Evolutionary conservation across 2,113 vertebrate genomes (phyloP).

Genomic region (Myanophis thanlyinensis): DNA sequence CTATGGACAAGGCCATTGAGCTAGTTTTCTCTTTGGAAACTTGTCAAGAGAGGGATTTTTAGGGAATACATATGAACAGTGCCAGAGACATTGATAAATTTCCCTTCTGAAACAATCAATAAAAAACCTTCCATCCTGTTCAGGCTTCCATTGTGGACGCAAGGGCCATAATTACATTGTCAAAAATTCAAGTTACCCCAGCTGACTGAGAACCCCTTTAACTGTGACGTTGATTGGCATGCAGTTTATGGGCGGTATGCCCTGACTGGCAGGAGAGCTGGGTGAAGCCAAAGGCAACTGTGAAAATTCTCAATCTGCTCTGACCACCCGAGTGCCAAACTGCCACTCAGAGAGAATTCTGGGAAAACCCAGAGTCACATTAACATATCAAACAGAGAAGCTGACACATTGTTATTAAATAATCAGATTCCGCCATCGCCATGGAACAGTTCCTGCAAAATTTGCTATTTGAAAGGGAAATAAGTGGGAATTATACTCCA

Average conservation of each 20-base stretch:
- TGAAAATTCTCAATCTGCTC: conserved; percentile 72
- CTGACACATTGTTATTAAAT: conserved; percentile 69
- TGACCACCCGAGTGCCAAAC: conserved; percentile 69
- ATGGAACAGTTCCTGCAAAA: conserved; percentile 48
- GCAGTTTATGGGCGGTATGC: conserved; percentile 67
- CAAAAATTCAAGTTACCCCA: conserved; percentile 78
- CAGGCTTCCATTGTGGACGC: conserved; percentile 74
- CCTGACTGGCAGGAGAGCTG: conserved; percentile 79
- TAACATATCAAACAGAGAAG: conserved; percentile 75
- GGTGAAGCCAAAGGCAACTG: conserved; percentile 70
- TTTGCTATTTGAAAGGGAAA: conserved; percentile 30
- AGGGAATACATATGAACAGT: conserved; percentile 75
- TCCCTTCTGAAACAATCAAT: conserved; percentile 89
- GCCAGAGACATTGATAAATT: conserved; percentile 95
- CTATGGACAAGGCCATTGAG: conserved; percentile 65
- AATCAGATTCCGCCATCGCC: conserved; percentile 49
- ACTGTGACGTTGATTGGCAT: conserved; percentile 80
- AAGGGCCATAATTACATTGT: conserved; percentile 95
- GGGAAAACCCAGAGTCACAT: conserved; percentile 71
- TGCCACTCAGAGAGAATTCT: conserved; percentile 59
- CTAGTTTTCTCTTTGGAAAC: conserved; percentile 57
- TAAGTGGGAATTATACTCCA: conserved; percentile 25
- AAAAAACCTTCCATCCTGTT: conserved; percentile 79
- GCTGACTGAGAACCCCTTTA: conserved; percentile 66
- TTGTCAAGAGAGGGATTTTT: conserved; percentile 72